Percentiles rank a stretch among this genome's conserved stretches.
These are phyloP conservation scores for human DNA, from an alignment of 2,113 vertebrate genomes.

Conservation along the genomic window DNA sequence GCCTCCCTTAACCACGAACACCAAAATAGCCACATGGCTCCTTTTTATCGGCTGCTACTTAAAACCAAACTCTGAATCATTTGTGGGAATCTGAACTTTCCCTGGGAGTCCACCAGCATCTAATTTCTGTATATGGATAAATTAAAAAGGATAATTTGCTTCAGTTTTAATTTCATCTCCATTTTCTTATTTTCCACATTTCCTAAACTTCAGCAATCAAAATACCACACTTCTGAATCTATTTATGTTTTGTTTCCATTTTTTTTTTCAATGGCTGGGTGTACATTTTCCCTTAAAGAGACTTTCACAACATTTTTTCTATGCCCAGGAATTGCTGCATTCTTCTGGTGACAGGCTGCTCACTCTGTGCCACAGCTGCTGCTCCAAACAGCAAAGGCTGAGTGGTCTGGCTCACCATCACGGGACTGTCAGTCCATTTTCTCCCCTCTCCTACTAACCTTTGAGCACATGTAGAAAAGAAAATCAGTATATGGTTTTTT, in stretches of 20 bases:
- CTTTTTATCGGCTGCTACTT: slow-evolving; percentile 42
- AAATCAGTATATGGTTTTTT: not conserved
- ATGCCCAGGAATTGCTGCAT: not conserved
- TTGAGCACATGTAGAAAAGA: not conserved
- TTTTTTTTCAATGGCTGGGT: not conserved
- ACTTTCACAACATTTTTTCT: slow-evolving; percentile 50
- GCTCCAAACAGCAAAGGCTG: not conserved
- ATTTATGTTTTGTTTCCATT: slow-evolving; percentile 63
- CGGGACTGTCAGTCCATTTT: not conserved
- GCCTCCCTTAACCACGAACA: not conserved
- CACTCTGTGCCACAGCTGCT: not conserved
- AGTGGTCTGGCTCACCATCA: not conserved
- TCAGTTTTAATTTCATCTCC: slow-evolving; percentile 65
- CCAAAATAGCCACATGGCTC: slow-evolving; percentile 25
- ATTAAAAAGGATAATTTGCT: slow-evolving; percentile 59
- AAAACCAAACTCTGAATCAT: not conserved
- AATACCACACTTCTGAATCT: slow-evolving; percentile 47
- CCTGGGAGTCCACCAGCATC: slow-evolving; percentile 50
- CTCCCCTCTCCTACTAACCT: not conserved
- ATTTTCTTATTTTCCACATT: slow-evolving; percentile 77
- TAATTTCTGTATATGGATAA: slow-evolving; percentile 34
- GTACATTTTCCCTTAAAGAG: slow-evolving; percentile 48
- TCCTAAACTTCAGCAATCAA: slow-evolving; percentile 49
- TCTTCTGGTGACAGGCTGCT: not conserved
- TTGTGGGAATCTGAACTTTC: slow-evolving; percentile 60